A percentile compares a stretch with the other conserved stretches of the same genome.
These are phyloP conservation scores for Butorides virescens DNA, from an alignment of 2,113 vertebrate genomes.

Conservation along the genomic window DNA sequence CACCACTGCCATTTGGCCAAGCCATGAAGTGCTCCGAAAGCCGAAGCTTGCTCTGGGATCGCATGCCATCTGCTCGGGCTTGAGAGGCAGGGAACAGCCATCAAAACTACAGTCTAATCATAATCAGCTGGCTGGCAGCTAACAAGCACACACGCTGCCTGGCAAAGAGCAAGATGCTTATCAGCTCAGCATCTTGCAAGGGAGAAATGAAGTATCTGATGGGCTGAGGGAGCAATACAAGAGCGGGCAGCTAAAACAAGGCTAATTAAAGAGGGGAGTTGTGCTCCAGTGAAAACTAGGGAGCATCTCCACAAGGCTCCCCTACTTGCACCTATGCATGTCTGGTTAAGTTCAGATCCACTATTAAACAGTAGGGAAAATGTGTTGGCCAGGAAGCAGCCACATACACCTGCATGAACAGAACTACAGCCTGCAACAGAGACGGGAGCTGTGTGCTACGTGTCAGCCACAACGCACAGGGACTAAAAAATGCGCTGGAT, in stretches of 20 bases:
- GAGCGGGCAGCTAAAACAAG: neutral
- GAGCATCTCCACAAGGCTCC: neutral
- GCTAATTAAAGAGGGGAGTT: neutral
- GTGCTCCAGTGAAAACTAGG: neutral
- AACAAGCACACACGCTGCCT: neutral
- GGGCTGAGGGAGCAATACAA: neutral
- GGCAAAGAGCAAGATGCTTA: neutral
- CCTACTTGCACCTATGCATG: neutral
- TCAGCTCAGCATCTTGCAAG: conserved; percentile 2
- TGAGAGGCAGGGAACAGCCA: conserved; percentile 23
- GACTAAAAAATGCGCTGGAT: neutral
- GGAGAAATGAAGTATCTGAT: neutral
- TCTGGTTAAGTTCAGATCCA: neutral
- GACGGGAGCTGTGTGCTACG: neutral
- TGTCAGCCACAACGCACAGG: neutral
- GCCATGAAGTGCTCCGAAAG: neutral
- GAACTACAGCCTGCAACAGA: neutral
- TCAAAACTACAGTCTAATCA: conserved; percentile 9
- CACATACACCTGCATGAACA: neutral
- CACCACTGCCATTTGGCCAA: neutral
- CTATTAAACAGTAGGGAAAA: neutral
- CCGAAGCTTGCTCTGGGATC: conserved; percentile 5
- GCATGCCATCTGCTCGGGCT: conserved; percentile 28
- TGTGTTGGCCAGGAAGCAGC: neutral
- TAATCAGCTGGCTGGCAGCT: conserved; percentile 18